A percentile compares a stretch with the other conserved stretches of the same genome.
phyloP scores from a whole-genome alignment of 2,113 vertebrate species.

The Panurus biarmicus region DNA sequence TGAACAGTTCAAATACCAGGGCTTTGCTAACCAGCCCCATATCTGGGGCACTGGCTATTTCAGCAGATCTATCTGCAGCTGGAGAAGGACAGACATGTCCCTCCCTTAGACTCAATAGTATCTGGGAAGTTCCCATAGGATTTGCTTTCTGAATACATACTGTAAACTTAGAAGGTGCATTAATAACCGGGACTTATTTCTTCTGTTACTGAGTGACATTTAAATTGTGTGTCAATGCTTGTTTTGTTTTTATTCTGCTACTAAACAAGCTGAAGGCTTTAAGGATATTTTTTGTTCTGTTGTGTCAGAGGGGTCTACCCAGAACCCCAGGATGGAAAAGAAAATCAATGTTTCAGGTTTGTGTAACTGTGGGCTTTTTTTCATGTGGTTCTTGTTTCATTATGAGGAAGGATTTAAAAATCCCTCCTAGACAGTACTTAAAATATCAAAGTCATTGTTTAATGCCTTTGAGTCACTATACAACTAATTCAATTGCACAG shows the following conservation, averaged over 20 bases:
- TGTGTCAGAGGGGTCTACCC: conserved; percentile 63
- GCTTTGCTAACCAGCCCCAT: background rate
- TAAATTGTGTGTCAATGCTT: conserved; percentile 70
- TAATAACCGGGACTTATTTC: conserved; percentile 43
- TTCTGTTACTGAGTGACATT: conserved; percentile 60
- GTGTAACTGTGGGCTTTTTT: conserved; percentile 57
- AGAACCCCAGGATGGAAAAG: conserved; percentile 68
- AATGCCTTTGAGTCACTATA: conserved; percentile 81
- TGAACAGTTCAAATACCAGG: background rate
- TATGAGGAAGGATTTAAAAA: conserved; percentile 80
- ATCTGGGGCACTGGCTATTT: background rate
- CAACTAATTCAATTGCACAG: conserved; percentile 79
- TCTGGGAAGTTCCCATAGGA: conserved; percentile 51
- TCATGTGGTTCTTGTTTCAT: conserved; percentile 71
- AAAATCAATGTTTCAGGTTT: conserved; percentile 69
- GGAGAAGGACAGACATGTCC: background rate
- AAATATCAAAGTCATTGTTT: conserved; percentile 84
- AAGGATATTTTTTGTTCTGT: conserved; percentile 57
- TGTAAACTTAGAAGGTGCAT: conserved; percentile 40
- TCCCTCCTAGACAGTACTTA: conserved; percentile 80
- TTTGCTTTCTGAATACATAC: conserved; percentile 52
- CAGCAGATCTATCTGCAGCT: background rate
- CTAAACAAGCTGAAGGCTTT: conserved; percentile 69
- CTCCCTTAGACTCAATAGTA: conserved; percentile 10
- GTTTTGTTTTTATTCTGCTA: conserved; percentile 74